Conservation (phyloP, 2,888 invertebrate genomes). For the Aspidapion aeneum region DNA sequence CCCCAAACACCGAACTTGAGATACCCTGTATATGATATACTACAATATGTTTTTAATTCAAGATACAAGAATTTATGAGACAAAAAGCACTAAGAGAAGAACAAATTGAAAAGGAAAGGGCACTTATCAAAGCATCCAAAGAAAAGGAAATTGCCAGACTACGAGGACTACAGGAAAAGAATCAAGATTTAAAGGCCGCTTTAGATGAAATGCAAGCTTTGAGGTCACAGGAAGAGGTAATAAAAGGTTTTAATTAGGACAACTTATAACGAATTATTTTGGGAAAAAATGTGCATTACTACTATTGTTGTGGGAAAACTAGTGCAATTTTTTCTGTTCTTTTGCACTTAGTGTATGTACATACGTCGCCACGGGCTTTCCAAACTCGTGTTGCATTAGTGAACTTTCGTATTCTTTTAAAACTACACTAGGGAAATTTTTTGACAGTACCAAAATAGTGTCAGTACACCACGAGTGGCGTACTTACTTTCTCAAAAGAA, state of each 20-base stretch:
- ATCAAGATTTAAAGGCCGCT: conserved; percentile 50
- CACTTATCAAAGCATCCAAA: conserved; percentile 55
- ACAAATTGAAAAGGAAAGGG: conserved; percentile 53
- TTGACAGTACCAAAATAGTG: too few relatives aligned
- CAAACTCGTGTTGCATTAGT: too few relatives aligned
- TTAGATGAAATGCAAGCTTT: conserved; percentile 53
- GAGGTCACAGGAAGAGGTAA: conserved; percentile 53
- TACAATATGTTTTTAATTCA: conserved; percentile 2
- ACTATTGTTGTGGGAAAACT: too few relatives aligned
- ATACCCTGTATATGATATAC: too few relatives aligned
- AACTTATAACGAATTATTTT: neutral
- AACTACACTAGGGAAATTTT: too few relatives aligned
- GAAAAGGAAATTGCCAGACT: conserved; percentile 58
- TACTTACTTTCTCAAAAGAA: too few relatives aligned
- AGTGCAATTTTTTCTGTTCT: too few relatives aligned
- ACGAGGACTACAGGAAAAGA: conserved; percentile 52
- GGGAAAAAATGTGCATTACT: neutral
- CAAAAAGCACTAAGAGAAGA: conserved; percentile 60
- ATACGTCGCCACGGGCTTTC: too few relatives aligned
- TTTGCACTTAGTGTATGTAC: too few relatives aligned
- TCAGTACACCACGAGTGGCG: too few relatives aligned
- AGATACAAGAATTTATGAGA: conserved; percentile 60
- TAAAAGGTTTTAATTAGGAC: neutral
- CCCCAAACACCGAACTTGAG: too few relatives aligned
- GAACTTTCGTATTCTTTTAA: too few relatives aligned